Evolutionary conservation across 2,888 invertebrate genomes (phyloP).

Genomic region (Torymus auratus): DNA sequence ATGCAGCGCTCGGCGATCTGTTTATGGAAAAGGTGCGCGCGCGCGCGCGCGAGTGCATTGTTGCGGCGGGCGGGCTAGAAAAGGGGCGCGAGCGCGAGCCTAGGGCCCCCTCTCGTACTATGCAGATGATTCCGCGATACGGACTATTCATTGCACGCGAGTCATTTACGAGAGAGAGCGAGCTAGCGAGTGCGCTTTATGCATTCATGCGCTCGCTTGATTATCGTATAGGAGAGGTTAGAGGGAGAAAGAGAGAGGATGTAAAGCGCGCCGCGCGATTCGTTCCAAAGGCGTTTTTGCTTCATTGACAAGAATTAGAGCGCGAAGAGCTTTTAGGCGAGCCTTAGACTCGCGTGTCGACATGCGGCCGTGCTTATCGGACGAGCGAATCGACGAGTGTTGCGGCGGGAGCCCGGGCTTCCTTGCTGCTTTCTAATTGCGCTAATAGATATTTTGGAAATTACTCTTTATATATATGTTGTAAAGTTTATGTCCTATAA

Average conservation of each 20-base stretch:
- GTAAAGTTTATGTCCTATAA: no score
- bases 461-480: no score
- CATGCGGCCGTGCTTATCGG: no score
- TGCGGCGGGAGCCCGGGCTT: no score
- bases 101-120: conserved; percentile 66
- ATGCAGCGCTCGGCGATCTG: background rate
- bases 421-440: no score
- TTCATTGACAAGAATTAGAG: conserved; percentile 13
- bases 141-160: conserved; percentile 71
- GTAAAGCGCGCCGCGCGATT: no score
- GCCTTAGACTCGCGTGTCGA: no score
- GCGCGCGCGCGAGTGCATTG: background rate
- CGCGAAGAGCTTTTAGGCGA: background rate
- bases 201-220: background rate
- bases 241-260: no score
- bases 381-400: no score
- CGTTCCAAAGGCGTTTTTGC: background rate
- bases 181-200: background rate
- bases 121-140: conserved; percentile 74
- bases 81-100: conserved; percentile 64
- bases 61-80: no score
- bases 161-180: conserved; percentile 67
- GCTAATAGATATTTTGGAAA: no score
- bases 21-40: conserved; percentile 13
- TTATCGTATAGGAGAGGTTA: background rate